These are phyloP conservation scores for Sinhomidia bicolor DNA, from an alignment of 2,888 invertebrate genomes.

Conservation along the genomic window DNA sequence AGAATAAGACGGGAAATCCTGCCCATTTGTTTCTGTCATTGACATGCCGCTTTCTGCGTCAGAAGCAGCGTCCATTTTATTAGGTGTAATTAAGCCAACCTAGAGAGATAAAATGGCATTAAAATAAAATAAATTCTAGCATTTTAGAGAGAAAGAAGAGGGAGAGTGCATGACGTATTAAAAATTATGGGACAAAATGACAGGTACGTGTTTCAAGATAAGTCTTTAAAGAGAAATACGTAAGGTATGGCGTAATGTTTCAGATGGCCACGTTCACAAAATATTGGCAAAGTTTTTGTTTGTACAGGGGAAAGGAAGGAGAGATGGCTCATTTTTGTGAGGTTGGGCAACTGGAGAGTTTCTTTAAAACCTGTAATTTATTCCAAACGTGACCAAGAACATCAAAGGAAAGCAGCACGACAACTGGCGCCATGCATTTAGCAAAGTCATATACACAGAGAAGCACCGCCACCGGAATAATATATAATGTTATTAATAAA, in stretches of 20 bases:
- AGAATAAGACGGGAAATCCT: neutral
- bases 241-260: too few relatives aligned
- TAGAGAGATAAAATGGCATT: slow-evolving; percentile 33
- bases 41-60: neutral
- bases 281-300: slow-evolving; percentile 7
- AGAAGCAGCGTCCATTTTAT: neutral
- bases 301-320: too few relatives aligned
- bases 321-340: neutral
- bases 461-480: slow-evolving; percentile 15
- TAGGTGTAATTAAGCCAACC: slow-evolving; percentile 51
- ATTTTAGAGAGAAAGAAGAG: too few relatives aligned
- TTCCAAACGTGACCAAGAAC: slow-evolving; percentile 26
- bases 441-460: neutral
- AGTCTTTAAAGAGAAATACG: neutral
- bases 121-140: slow-evolving; percentile 27
- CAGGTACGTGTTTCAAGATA: slow-evolving; percentile 9
- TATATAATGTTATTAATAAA: slow-evolving; percentile 42
- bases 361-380: slow-evolving; percentile 43
- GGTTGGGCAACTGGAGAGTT: neutral
- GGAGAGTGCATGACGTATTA: neutral
- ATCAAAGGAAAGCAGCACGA: neutral
- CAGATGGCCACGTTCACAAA: slow-evolving; percentile 12
- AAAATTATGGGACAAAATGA: slow-evolving; percentile 19
- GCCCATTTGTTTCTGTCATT: slow-evolving; percentile 26
- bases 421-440: neutral